Percentiles rank a stretch among this genome's conserved stretches.
Evolutionary conservation across 1,140 invertebrate genomes (phyloP).

Genomic region (Drosophila chauvacae): DNA sequence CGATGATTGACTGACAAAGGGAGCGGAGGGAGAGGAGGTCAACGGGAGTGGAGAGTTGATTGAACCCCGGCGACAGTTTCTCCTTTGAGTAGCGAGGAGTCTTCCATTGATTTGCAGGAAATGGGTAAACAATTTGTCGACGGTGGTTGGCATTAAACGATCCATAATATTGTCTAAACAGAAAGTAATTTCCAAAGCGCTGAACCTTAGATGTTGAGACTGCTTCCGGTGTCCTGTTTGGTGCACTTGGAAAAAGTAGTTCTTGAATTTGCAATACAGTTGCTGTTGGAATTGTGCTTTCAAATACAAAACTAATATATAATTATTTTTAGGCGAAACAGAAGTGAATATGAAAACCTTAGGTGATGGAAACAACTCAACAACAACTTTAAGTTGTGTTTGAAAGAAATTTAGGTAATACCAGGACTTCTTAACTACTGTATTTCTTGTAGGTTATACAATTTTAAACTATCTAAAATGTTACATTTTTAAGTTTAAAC

Average conservation of each 20-base stretch:
- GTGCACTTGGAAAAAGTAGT: background rate
- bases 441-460: no score
- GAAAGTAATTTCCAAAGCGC: slow-evolving; percentile 55
- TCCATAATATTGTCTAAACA: slow-evolving; percentile 65
- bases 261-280: background rate
- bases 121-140: slow-evolving; percentile 59
- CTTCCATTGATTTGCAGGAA: slow-evolving; percentile 65
- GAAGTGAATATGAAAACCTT: no score
- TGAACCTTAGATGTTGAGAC: slow-evolving; percentile 29
- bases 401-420: no score
- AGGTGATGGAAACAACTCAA: no score
- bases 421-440: no score
- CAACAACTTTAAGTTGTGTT: no score
- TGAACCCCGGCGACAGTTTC: slow-evolving; percentile 54
- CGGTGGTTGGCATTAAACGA: slow-evolving; percentile 49
- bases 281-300: no score
- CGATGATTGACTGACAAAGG: slow-evolving; percentile 33
- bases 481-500: no score
- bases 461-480: no score
- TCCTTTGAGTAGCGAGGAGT: slow-evolving; percentile 3
- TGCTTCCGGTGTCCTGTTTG: slow-evolving; percentile 34
- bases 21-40: slow-evolving; percentile 1
- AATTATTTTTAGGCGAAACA: no score
- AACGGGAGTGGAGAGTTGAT: slow-evolving; percentile 33
- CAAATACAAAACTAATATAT: no score